These are phyloP conservation scores for Drosophila leontia DNA, from an alignment of 1,140 invertebrate species.

Conservation along the genomic window DNA sequence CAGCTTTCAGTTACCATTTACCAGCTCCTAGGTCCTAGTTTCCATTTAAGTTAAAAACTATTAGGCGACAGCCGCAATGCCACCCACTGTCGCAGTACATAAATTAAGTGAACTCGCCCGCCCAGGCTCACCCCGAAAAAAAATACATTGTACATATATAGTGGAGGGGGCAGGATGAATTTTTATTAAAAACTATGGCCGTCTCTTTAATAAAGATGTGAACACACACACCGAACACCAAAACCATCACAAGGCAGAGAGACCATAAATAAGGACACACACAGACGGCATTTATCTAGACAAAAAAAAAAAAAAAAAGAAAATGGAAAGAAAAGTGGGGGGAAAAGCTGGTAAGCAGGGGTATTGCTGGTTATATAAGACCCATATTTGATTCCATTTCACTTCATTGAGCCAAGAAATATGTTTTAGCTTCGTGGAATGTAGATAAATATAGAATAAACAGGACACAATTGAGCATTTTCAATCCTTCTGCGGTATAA, in stretches of 20 bases:
- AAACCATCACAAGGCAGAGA: conserved; percentile 44
- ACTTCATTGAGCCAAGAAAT: conserved; percentile 10
- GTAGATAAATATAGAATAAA: background rate
- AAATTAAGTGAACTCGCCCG: conserved; percentile 57
- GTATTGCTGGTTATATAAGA: conserved; percentile 25
- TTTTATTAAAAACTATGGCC: conserved; percentile 80
- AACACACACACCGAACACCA: conserved; percentile 5
- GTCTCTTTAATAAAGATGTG: conserved; percentile 72
- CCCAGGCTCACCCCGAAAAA: conserved; percentile 1
- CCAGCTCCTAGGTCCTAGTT: background rate
- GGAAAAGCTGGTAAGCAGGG: conserved; percentile 5
- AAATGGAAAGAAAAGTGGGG: no score
- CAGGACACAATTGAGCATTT: background rate
- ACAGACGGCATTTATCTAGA: conserved; percentile 51
- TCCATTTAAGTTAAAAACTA: conserved; percentile 79
- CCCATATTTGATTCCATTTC: conserved; percentile 34
- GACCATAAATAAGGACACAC: conserved; percentile 74
- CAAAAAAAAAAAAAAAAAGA: conserved; percentile 4
- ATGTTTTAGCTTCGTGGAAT: conserved; percentile 5
- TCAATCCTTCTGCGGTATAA: conserved; percentile 1
- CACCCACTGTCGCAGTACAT: conserved; percentile 64
- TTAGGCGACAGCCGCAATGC: conserved; percentile 58
- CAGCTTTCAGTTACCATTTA: background rate
- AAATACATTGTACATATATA: conserved; percentile 2
- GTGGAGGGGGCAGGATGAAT: conserved; percentile 37